Base-by-base conservation (phyloP, 2,888 invertebrate species). In the Mesochorus sp. region DNA sequence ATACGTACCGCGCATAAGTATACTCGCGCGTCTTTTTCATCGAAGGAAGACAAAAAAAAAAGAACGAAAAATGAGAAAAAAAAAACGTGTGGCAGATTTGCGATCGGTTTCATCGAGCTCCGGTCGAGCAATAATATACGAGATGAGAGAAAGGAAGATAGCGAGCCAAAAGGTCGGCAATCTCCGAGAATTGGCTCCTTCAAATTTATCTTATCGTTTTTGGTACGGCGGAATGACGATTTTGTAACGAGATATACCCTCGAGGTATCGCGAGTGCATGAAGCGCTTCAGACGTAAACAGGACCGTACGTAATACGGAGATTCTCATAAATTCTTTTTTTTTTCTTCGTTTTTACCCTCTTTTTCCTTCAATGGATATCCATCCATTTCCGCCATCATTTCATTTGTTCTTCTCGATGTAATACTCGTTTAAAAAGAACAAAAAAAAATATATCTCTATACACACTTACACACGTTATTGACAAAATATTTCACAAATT, bases 201-300 rank as follows among this genome's bases (percentile, higher is more conserved):
- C 80, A 80, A 89, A 88, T 88, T 88, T 87, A 88, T 88, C 86
- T 88, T 85, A 88, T 86, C 86, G 87, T 80, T 83, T 84, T 84
- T 84, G 80, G 82, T 83, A 17, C 31, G 66, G 44, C 82, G 83
- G 85, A 87, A 88, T 88, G 88, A 89, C 88, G 85, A 86, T 83
- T 85, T 74, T 82, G 85, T 89, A 88, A 88, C 89, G 87, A 89
- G 88, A 88, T 85, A 88, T 89, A 88, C 26, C 19, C 31, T 59
- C 49, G 51, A 17, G n/a, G 24, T 44, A 66, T 66, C 51, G 2
- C 24, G 5, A 66, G 17, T 53, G 51, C 51, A 61, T 61, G 59
- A n/a, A 61, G 8, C 28, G 31, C 44, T 14, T 24, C 31, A 26
- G 34, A 44, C 31, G 71, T 55, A 72, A 72, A 72, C 71, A 72